Evolutionary conservation across 2,113 vertebrate species (phyloP).

Genomic region (Neotoma lepida): DNA sequence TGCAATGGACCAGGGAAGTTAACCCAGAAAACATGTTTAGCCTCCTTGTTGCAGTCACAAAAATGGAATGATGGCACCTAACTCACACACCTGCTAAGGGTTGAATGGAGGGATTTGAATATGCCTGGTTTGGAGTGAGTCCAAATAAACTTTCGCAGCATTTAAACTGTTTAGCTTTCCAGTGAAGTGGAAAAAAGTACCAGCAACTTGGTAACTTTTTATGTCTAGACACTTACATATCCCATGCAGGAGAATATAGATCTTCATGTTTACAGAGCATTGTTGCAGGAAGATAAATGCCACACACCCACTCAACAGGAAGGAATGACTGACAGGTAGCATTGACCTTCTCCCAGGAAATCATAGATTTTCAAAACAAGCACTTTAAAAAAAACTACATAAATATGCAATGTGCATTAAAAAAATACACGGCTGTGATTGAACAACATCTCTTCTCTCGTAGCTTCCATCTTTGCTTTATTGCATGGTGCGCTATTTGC

Average conservation of each 20-base stretch:
- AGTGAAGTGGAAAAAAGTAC: background rate
- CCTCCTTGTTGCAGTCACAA: background rate
- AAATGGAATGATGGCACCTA: background rate
- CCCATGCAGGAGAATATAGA: background rate
- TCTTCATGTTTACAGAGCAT: conserved; percentile 29
- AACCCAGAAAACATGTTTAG: background rate
- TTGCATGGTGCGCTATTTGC: conserved; percentile 20
- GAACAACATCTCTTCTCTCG: conserved; percentile 55
- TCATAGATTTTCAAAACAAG: conserved; percentile 53
- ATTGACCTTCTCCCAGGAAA: conserved; percentile 41
- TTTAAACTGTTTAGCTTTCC: conserved; percentile 20
- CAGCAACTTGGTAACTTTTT: conserved; percentile 29
- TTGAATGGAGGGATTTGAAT: background rate
- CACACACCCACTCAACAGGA: background rate
- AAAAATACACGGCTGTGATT: background rate
- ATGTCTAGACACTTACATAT: background rate
- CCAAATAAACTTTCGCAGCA: conserved; percentile 29
- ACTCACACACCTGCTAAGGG: background rate
- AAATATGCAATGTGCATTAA: conserved; percentile 48
- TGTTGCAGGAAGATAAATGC: conserved; percentile 34
- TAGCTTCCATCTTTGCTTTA: background rate
- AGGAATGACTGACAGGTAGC: background rate
- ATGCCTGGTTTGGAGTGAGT: background rate
- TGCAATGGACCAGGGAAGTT: background rate
- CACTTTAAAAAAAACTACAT: background rate